phyloP scores from a whole-genome alignment of 2,113 vertebrate genomes.

The Vimba vimba region DNA sequence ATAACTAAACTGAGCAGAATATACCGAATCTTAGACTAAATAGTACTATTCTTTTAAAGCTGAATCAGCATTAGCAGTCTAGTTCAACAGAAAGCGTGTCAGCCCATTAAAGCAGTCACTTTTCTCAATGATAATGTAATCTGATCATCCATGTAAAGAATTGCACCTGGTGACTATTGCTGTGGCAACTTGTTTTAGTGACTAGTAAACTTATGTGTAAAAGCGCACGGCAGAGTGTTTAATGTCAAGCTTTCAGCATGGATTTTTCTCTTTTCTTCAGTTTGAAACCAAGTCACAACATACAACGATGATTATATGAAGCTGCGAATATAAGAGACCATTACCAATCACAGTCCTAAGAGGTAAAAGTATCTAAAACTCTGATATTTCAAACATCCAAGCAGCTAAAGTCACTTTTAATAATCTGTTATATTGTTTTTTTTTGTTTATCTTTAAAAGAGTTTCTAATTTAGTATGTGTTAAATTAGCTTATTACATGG shows the following conservation, averaged over 20 bases:
- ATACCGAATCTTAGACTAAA: not conserved
- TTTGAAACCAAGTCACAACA: not conserved
- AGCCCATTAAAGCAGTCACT: not conserved
- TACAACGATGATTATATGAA: not conserved
- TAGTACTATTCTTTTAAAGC: not conserved
- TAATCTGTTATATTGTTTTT: not conserved
- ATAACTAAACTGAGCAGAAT: not conserved
- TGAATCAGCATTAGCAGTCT: not conserved
- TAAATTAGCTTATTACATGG: not conserved
- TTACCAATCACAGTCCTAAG: conserved; percentile 2
- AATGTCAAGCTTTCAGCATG: not conserved
- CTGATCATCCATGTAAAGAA: conserved; percentile 9
- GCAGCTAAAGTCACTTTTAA: not conserved
- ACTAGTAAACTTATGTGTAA: not conserved
- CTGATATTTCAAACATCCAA: not conserved
- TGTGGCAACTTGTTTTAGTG: conserved; percentile 35
- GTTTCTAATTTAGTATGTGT: not conserved
- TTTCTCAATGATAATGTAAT: conserved; percentile 9
- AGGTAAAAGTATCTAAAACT: not conserved
- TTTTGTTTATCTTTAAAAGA: not conserved
- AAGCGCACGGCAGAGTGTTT: not conserved
- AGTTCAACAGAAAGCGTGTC: not conserved
- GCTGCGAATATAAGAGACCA: not conserved
- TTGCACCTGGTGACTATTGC: conserved; percentile 62
- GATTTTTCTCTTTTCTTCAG: not conserved